Base-by-base conservation (phyloP, 2,888 invertebrate genomes). In the Galeruca laticollis region DNA sequence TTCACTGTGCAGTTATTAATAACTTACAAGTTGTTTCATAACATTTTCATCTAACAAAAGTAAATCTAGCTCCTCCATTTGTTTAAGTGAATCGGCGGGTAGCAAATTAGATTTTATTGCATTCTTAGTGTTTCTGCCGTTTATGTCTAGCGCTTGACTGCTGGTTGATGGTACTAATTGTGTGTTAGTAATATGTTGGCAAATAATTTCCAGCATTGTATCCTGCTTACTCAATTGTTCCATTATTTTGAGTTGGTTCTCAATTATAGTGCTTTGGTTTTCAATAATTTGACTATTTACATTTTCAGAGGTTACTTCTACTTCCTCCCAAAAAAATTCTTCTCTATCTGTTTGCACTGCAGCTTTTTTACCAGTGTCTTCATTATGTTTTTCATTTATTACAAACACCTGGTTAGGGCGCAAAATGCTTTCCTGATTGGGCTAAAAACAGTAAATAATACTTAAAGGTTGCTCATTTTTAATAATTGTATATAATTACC, bases 21-120 rank as follows among this genome's bases (percentile, higher is more conserved):
- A 52, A 21, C 52, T 52, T 52, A 52, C 52, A 52, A 52, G 52
- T 52, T 52, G 52, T 52, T 52, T 52, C 52, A 52, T 52, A 52
- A 21, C 6, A 52, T 52, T 20, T 21, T 52, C 52, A 52, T 52
- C 52, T 52, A 52, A 52, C 52, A 52, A 52, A 52, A 52, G 52
- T 9, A 52, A 52, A 52, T 52, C 21, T 52, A 52, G 52, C 52
- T 52, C 52, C 52, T 52, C 52, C 52, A 52, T 52, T 52, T 52
- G 4, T 20, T 52, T 52, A 13, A 40, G 40, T 40, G 13, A 40
- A 40, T 40, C 40, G 40, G 13, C 13, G 13, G 40, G 40, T 1
- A 40, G 8, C 40, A 10, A 40, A 40, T 40, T 40, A 40, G 40
- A 40, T 40, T 40, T 40, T 40, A 40, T 40, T 40, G 40, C 5